These are phyloP conservation scores for Vanessa tameamea DNA, from an alignment of 1,140 invertebrate genomes.

Conservation along the genomic window DNA sequence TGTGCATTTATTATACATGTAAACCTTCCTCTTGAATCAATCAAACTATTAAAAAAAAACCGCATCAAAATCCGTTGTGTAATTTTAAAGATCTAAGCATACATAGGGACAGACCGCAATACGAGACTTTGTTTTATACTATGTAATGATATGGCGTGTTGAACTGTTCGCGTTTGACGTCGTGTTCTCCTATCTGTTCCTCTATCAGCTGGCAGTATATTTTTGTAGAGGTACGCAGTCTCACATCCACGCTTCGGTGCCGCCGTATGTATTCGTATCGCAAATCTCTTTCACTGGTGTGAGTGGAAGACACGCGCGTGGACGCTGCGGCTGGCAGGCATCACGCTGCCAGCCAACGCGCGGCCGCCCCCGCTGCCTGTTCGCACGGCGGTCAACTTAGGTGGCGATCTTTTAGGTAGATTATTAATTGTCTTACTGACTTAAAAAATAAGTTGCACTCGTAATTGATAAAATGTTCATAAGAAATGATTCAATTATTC, in stretches of 20 bases:
- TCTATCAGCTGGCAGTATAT: not conserved
- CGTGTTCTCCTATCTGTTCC: not conserved
- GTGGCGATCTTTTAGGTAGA: slow-evolving; percentile 46
- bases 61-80: no score
- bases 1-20: no score
- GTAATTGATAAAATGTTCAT: no score
- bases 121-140: no score
- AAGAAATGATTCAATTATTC: not conserved
- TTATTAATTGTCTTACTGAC: not conserved
- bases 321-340: slow-evolving; percentile 41
- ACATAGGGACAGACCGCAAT: no score
- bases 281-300: slow-evolving; percentile 20
- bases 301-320: slow-evolving; percentile 41
- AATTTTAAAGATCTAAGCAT: no score
- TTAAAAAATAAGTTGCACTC: not conserved
- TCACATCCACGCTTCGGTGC: slow-evolving; percentile 36
- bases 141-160: no score
- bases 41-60: no score
- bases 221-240: slow-evolving; percentile 30
- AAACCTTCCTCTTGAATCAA: no score
- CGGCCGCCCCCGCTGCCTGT: slow-evolving; percentile 35
- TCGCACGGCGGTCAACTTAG: slow-evolving; percentile 37
- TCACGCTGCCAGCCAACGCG: slow-evolving; percentile 23
- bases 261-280: slow-evolving; percentile 34
- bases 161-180: no score